These are phyloP conservation scores for Sialis lutaria DNA, from an alignment of 2,888 invertebrate genomes.

Conservation along the genomic window DNA sequence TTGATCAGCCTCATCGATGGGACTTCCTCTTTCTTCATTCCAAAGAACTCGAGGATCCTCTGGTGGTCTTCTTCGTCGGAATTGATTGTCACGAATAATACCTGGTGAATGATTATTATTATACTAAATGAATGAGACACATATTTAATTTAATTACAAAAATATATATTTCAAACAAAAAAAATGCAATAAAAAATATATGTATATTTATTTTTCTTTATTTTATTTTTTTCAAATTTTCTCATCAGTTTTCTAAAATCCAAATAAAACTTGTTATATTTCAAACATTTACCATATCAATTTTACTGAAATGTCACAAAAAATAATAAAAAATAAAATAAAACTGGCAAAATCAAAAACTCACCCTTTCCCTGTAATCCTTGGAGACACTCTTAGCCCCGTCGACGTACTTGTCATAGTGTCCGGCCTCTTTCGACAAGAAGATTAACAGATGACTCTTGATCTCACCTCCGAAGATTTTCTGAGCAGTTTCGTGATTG, in stretches of 20 bases:
- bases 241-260: no score
- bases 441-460: conserved; percentile 93
- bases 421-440: conserved; percentile 77
- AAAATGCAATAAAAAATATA: no score
- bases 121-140: not conserved
- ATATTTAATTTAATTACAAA: not conserved
- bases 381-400: conserved; percentile 71
- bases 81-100: conserved; percentile 91
- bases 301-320: no score
- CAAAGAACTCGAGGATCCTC: conserved; percentile 98
- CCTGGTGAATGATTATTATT: conserved; percentile 22
- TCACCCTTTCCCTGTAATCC: conserved; percentile 63
- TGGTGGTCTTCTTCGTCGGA: conserved; percentile 90
- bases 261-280: no score
- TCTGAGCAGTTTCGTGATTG: conserved; percentile 92
- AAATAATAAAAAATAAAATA: not conserved
- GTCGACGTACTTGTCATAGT: conserved; percentile 59
- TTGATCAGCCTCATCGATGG: conserved; percentile 84
- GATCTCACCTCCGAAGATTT: conserved; percentile 96
- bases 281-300: no score
- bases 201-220: no score
- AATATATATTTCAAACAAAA: not conserved
- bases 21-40: conserved; percentile 85
- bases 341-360: not conserved
- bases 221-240: no score